Evolutionary conservation across 2,113 vertebrate genomes (phyloP), one percentile per base, ranked within the genome.

Genomic region (Piprites chloris): DNA sequence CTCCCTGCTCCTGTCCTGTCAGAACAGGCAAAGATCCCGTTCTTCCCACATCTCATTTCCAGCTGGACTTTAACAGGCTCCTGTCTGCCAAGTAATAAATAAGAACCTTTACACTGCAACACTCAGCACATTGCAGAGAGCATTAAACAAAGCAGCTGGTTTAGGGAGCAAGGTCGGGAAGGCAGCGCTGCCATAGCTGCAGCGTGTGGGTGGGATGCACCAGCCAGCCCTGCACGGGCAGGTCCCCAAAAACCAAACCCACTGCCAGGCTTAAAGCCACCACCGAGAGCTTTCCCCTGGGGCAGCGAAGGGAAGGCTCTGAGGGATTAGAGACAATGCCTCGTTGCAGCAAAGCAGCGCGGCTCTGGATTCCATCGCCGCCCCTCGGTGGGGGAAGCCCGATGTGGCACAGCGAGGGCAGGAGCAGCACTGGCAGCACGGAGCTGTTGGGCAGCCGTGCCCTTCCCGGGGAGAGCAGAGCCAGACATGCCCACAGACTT

Each of bases 391-490:
- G 33, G 76, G 52, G 71, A 35, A 58, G 4, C 24, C 46, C 3
- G 0, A 24, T 4, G 3, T n/a, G 14, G n/a, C 76, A 24, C 0
- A 0, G 58, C 41, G 2, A 27, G 68, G 77, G 35, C 32, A 55
- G 37, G 17, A 9, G 19, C 44, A 46, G 44, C 19, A 17, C 42
- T 3, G 0, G 28, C 23, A 2, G 66, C 30, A 5, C 4, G 0
- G 23, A 44, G 73, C 35, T 7, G 11, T 28, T 0, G 21, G 69
- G 35, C 81, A 39, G 53, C 73, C 17, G 5, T 58, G 69, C 53
- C 37, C n/a, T 85, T 41, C 37, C 28, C 49, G 9, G 11, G 16
- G 33, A 49, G 39, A 62, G 41, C 66, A 78, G 77, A 44, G 66
- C 88, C 83, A 68, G 68, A 30, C 66, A 14, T 15, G 26, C 56